A percentile compares a stretch with the other conserved stretches of the same genome.
phyloP scores from a whole-genome alignment of 2,888 invertebrate species.

The Acleris sparsana region DNA sequence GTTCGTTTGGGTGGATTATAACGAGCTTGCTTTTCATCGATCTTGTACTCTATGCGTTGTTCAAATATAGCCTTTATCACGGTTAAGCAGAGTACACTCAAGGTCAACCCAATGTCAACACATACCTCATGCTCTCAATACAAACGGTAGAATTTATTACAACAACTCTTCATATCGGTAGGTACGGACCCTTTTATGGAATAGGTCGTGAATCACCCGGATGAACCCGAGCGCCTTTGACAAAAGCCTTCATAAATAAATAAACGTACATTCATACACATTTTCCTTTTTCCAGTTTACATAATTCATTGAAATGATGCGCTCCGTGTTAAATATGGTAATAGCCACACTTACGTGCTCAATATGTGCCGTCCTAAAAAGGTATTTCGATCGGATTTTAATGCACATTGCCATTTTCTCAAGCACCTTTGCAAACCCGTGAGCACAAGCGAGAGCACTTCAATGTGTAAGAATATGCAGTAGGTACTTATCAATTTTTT shows the following conservation, averaged over 20 bases:
- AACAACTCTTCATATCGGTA: constrained; percentile 66
- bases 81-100: constrained; percentile 23
- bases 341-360: constrained; percentile 46
- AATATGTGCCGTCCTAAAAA: constrained; percentile 6
- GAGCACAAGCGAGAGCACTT: not conserved
- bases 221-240: constrained; percentile 68
- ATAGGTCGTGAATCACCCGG: constrained; percentile 71
- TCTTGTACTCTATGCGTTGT: not conserved
- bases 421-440: not conserved
- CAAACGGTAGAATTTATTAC: constrained; percentile 68
- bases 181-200: constrained; percentile 67
- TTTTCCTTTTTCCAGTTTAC: constrained; percentile 48
- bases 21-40: too few species aligned
- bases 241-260: constrained; percentile 71
- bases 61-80: constrained; percentile 22
- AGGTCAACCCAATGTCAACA: constrained; percentile 32
- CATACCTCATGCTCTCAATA: constrained; percentile 41
- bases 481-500: too few species aligned
- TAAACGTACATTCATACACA: constrained; percentile 62
- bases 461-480: too few species aligned
- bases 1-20: too few species aligned
- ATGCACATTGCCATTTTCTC: not conserved
- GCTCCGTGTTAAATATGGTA: constrained; percentile 56
- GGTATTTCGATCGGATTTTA: constrained; percentile 34
- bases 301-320: constrained; percentile 55